Base-by-base conservation (phyloP, 2,113 vertebrate species). In the Gulo gulo region DNA sequence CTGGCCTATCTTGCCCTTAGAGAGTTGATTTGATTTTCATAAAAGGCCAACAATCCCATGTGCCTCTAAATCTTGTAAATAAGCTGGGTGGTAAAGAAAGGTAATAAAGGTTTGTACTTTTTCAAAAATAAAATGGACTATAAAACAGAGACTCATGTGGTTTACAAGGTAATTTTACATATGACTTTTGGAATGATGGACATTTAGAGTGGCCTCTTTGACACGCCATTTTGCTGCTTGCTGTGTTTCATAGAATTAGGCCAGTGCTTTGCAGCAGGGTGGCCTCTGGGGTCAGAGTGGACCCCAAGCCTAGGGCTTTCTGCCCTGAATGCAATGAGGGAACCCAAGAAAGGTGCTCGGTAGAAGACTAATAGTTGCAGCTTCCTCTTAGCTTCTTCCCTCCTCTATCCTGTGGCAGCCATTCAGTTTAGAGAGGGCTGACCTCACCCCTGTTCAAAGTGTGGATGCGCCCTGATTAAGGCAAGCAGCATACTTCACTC, bases 311-410 rank as follows among this genome's bases (percentile, higher is more conserved):
- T 20, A 52, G 20, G 45, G 36, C 71, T 65, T 79, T 42, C 83
- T 55, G 34, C 50, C 14, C 36, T 65, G 42, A 67, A 42, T 9
- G 42, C 24, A 50, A 23, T 39, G 24, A 29, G n/a, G 2, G 20
- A 26, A 34, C 20, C 15, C 13, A 24, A 39, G 39, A 59, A 14
- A 21, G 39, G 14, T 12, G 2, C 6, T 5, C 12, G 55, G 4
- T 7, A 42, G 45, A 3, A 9, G 29, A 11, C 8, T 9, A 21
- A 42, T 9, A 6, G 24, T n/a, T 34, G 23, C 0, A 15, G 39
- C 26, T n/a, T 12, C 50, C 61, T 69, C 57, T 57, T 23, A 20
- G 7, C 6, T 9, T 14, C 65, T 73, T 24, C 39, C 29, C 21
- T 50, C 13, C 36, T 24, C 29, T 63, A 50, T n/a, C 63, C 11